Evolutionary conservation across 2,888 invertebrate species (phyloP), one percentile per base, ranked within the genome.

Genomic region (Eulithis testata): DNA sequence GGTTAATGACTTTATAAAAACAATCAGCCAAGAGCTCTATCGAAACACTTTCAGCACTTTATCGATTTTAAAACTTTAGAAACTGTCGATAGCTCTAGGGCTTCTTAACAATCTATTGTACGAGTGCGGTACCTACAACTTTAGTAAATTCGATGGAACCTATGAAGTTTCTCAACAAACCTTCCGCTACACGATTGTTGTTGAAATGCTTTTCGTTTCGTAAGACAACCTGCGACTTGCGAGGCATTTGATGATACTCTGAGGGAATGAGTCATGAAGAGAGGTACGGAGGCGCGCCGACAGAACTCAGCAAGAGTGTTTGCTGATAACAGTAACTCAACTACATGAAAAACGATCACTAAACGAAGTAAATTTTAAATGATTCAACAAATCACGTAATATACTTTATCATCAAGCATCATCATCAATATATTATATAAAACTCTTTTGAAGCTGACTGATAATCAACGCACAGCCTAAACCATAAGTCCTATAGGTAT

Each of bases 141-240:
- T 57, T 61, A 11, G 40, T 9, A 51, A 59, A 66, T 59, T 51
- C 55, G 27, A 50, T 61, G 51, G 44, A 63, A 51, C 60, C 60
- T 68, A 77, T 76, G 75, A 70, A 65, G 76, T 86, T 85, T 76
- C 80, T 69, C 70, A 85, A 87, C 74, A 71, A 82, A 77, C 77
- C 79, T 85, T 87, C 85, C 83, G 81, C 75, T 75, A 79, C 83
- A 81, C 81, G 84, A 82, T 81, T 80, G 70, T 75, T 78, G 77
- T 81, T 81, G 76, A 82, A 76, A 75, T 65, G 52, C 37, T 52
- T 79, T 78, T 76, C 75, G 74, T 89, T 86, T 86, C 83, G 85
- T 76, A 88, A 88, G 80, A 66, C 61, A 68, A 68, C 75, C 81
- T 74, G 76, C 71, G 72, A 67, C 75, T 81, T 73, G 76, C 70